These are phyloP conservation scores for Actinostola sp. DNA, from an alignment of 92 coral and sea anemone genomes.

Conservation along the genomic window DNA sequence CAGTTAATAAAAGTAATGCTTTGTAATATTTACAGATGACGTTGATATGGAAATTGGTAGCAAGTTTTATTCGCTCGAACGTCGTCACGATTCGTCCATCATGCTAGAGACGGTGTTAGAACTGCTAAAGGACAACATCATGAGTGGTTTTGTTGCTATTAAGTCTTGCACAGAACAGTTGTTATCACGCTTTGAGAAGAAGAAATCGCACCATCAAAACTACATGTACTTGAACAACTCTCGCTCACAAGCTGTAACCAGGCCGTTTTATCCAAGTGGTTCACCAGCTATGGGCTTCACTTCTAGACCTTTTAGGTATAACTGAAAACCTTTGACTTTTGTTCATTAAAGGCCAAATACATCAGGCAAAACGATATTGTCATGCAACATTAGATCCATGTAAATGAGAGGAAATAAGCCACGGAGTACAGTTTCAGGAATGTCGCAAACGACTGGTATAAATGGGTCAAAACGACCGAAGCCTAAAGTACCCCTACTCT, in stretches of 20 bases:
- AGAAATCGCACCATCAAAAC: not conserved
- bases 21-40: slow-evolving; percentile 37
- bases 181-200: slow-evolving; percentile 29
- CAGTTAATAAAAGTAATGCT: not conserved
- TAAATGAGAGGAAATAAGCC: not conserved
- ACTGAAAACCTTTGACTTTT: not conserved
- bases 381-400: not conserved
- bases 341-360: not conserved
- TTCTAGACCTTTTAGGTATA: slow-evolving; percentile 76
- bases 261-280: slow-evolving; percentile 22
- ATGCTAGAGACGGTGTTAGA: slow-evolving; percentile 68
- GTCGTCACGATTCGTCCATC: slow-evolving; percentile 36
- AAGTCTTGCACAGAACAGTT: slow-evolving; percentile 70
- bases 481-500: no score
- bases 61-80: slow-evolving; percentile 18
- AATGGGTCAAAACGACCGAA: no score
- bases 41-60: slow-evolving; percentile 51
- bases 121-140: slow-evolving; percentile 61
- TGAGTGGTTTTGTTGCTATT: slow-evolving; percentile 63
- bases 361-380: not conserved
- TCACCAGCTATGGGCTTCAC: slow-evolving; percentile 74
- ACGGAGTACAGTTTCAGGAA: no score
- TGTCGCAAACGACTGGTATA: no score
- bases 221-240: no score
- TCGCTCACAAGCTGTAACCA: no score